phyloP scores from a whole-genome alignment of 2,888 invertebrate genomes.

The Cephonodes hylas region DNA sequence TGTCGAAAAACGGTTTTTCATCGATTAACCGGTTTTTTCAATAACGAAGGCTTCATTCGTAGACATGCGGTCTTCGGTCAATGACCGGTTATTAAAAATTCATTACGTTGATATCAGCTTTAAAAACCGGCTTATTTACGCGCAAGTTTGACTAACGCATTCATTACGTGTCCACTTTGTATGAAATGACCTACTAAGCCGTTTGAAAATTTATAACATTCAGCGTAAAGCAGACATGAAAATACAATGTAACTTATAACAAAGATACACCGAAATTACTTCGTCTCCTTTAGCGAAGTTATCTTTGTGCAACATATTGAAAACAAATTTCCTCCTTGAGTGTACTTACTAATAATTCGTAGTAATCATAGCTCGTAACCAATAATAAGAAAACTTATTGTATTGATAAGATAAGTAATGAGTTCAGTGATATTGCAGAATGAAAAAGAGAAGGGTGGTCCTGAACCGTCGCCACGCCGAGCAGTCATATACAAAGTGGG shows the following conservation, averaged over 20 bases:
- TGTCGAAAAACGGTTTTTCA: neutral
- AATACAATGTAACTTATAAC: too few species aligned
- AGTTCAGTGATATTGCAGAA: slow-evolving; percentile 38
- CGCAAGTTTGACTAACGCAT: neutral
- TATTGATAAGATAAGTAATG: neutral
- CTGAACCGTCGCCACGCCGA: slow-evolving; percentile 86
- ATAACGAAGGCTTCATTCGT: neutral
- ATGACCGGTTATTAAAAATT: neutral
- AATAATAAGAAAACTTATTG: neutral
- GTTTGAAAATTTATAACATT: neutral
- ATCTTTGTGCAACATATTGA: too few species aligned
- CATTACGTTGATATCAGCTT: neutral
- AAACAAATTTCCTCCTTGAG: too few species aligned
- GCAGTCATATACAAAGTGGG: slow-evolving; percentile 87
- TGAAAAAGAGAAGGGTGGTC: slow-evolving; percentile 34
- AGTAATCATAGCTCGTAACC: neutral
- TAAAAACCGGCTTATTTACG: neutral
- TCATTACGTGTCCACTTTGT: neutral
- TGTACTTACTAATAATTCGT: too few species aligned
- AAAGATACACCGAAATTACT: too few species aligned
- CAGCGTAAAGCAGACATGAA: too few species aligned
- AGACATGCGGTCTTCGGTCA: neutral
- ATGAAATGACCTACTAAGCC: neutral
- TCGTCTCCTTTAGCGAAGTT: too few species aligned
- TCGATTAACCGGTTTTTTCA: neutral